Evolutionary conservation across 2,888 invertebrate species (phyloP).

Genomic region (Trichacis sp.): DNA sequence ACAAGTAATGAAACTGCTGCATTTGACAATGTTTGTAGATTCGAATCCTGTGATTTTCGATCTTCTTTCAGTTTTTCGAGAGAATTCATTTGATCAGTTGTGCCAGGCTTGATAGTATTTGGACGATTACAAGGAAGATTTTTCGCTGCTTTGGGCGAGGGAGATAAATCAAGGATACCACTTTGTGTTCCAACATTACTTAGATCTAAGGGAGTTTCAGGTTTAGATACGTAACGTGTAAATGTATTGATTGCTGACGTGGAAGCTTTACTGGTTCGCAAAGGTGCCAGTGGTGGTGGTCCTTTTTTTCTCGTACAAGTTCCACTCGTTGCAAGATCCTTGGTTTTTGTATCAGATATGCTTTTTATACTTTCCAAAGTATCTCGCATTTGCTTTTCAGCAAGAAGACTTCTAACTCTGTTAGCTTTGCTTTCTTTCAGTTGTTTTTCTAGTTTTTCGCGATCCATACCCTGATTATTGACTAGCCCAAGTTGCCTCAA

Average conservation of each 20-base stretch:
- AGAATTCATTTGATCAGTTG: conserved; percentile 5
- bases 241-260: conserved; percentile 12
- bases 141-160: conserved; percentile 35
- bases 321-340: conserved; percentile 23
- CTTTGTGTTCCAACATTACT: conserved; percentile 46
- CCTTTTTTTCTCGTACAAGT: conserved; percentile 53
- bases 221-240: conserved; percentile 43
- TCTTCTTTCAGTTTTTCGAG: conserved; percentile 48
- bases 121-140: conserved; percentile 15
- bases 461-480: conserved; percentile 55
- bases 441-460: conserved; percentile 59
- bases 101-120: too few relatives aligned
- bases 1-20: conserved; percentile 58
- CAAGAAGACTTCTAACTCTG: conserved; percentile 57
- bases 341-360: conserved; percentile 38
- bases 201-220: conserved; percentile 58
- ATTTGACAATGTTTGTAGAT: conserved; percentile 57
- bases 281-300: conserved; percentile 60
- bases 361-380: conserved; percentile 57
- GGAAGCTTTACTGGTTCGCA: conserved; percentile 48
- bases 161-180: conserved; percentile 55
- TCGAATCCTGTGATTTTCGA: conserved; percentile 54
- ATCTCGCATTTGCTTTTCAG: conserved; percentile 63
- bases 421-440: conserved; percentile 61
- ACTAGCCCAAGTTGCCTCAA: conserved; percentile 57